A percentile compares a stretch with the other conserved stretches of the same genome.
phyloP scores from a whole-genome alignment of 1,140 invertebrate genomes.

The Nixonia krombeini region DNA sequence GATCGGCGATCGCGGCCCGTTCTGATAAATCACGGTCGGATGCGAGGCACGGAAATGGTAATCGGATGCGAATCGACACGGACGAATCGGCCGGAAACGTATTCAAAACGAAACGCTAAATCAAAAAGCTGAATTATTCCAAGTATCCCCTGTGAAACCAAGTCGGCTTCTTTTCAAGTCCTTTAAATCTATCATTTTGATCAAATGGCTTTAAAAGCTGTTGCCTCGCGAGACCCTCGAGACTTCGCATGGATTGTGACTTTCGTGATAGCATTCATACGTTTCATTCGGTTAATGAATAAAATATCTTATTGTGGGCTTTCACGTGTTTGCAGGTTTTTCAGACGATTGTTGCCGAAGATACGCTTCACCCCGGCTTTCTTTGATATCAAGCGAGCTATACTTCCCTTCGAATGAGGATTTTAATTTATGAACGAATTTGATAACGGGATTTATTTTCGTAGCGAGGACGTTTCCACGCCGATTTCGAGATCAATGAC shows the following conservation, averaged over 20 bases:
- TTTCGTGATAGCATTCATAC: conserved; percentile 23
- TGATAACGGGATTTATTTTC: too few species aligned
- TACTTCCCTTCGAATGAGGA: too few species aligned
- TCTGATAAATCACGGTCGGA: too few species aligned
- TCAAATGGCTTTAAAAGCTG: conserved; percentile 38
- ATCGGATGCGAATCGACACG: too few species aligned
- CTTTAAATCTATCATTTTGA: conserved; percentile 41
- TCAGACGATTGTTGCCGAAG: not conserved
- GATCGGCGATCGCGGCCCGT: too few species aligned
- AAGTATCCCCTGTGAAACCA: conserved; percentile 32
- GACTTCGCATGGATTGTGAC: conserved; percentile 23
- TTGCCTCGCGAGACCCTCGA: conserved; percentile 14
- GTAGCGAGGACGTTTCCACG: too few species aligned
- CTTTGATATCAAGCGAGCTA: too few species aligned
- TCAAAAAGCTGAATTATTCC: conserved; percentile 15
- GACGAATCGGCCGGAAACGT: not conserved
- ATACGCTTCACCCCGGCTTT: too few species aligned
- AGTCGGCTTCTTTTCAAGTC: conserved; percentile 23
- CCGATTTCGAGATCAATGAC: too few species aligned
- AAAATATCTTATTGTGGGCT: conserved; percentile 20
- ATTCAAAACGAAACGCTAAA: conserved; percentile 25
- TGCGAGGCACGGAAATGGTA: too few species aligned
- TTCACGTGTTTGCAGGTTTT: conserved; percentile 12
- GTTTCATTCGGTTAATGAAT: conserved; percentile 41
- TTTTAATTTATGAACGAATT: too few species aligned